Conservation (phyloP, 35 echinoderm and acorn worm species). For the Apostichopus parvimensis region DNA sequence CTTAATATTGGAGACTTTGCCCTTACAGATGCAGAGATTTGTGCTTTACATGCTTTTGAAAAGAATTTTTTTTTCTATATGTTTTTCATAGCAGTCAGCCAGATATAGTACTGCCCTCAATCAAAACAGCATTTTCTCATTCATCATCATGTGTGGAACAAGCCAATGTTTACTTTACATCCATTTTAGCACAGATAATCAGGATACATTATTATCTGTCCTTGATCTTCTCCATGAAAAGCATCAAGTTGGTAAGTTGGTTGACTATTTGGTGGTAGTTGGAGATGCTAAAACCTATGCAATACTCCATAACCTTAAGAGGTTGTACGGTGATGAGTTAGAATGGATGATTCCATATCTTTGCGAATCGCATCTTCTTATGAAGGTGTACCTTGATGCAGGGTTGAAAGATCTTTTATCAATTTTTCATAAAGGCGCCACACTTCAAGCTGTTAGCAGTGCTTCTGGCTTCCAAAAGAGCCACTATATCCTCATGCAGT, state of each 20-base stretch:
- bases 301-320: conserved; percentile 13
- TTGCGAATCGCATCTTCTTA: conserved; percentile 54
- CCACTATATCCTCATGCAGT: conserved; percentile 42
- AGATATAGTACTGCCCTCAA: conserved; percentile 17
- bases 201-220: conserved; percentile 42
- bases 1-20: background rate
- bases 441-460: conserved; percentile 34
- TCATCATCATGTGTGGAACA: background rate
- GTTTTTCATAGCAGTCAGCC: background rate
- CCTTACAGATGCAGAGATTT: background rate
- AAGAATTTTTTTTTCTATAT: conserved; percentile 16
- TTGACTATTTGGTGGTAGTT: conserved; percentile 51
- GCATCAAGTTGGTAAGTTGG: conserved; percentile 13
- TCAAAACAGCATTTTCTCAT: conserved; percentile 7
- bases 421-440: conserved; percentile 53
- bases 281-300: conserved; percentile 61
- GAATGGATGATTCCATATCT: conserved; percentile 54
- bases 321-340: conserved; percentile 47
- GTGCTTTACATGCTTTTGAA: background rate
- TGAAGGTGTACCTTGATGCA: conserved; percentile 56
- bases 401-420: conserved; percentile 23
- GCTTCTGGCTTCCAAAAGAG: conserved; percentile 44
- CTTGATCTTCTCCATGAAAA: conserved; percentile 28
- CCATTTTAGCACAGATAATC: conserved; percentile 48
- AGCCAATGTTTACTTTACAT: conserved; percentile 28